These are phyloP conservation scores for Loriculus beryllinus DNA, from an alignment of 2,797 vertebrate species.

Conservation along the genomic window DNA sequence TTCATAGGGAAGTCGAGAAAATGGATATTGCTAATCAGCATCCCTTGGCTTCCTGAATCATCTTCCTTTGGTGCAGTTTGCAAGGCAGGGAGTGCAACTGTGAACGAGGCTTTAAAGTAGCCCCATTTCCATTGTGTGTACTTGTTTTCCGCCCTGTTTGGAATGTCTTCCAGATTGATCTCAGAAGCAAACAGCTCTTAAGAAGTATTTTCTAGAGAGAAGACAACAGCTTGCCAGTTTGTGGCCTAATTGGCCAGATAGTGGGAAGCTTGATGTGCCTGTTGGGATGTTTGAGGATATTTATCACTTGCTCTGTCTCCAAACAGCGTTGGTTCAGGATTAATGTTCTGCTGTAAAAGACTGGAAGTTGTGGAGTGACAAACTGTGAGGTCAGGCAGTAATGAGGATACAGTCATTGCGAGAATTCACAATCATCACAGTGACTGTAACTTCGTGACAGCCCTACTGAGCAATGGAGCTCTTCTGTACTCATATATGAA, in stretches of 20 bases:
- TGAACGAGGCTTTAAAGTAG: accelerated
- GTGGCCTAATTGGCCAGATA: not conserved
- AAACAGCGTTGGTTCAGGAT: not conserved
- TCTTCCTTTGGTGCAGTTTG: not conserved
- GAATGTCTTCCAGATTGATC: not conserved
- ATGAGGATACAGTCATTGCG: not conserved
- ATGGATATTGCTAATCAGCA: not conserved
- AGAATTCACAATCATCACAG: not conserved
- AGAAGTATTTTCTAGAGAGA: not conserved
- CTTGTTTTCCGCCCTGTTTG: not conserved
- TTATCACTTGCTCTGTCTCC: not conserved
- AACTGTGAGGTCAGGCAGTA: not conserved
- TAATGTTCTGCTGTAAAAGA: not conserved
- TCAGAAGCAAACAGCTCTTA: not conserved
- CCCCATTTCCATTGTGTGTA: not conserved
- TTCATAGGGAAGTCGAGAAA: not conserved
- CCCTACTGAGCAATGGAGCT: not conserved
- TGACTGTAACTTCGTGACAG: not conserved
- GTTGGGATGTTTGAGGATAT: not conserved
- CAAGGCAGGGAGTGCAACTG: not conserved
- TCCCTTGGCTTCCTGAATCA: not conserved
- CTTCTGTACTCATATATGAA: not conserved
- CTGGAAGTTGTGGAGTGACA: not conserved
- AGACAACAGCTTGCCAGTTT: not conserved
- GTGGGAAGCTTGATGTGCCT: not conserved